Base-by-base conservation (phyloP, 1,140 invertebrate species). In the Drosophila jambulina region DNA sequence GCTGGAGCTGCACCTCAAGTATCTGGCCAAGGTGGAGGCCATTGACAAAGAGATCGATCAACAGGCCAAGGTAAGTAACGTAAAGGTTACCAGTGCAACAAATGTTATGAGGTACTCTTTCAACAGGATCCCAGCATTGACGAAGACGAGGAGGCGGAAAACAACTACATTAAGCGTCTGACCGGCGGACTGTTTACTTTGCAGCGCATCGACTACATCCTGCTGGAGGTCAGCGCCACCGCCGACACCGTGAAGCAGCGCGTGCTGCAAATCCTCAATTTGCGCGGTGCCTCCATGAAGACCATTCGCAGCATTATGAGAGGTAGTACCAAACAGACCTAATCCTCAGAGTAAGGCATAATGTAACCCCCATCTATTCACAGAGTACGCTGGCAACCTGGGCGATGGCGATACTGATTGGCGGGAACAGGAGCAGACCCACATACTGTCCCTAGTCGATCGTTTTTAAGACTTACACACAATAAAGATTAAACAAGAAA, bases 1-100 rank as follows among this genome's bases (percentile, higher is more conserved):
- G 17, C 94, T 99, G 91, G 99, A 99, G 93, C 94, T 99, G 46
- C 98, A 99, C 94, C 98, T 99, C 82, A 99, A 99, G 93, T 99
- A 99, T 93, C 95, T 98, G 80, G 97, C 98, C 84, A 98, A 98
- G 94, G 97, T 99, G 2, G 96, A 98, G 82, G 94, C 95, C 54
- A 95, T 97, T n/a, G 98, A 99, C 93, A 95, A 95, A 48, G 94
- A 95, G 78, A 96, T 97, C 78, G 96, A 96, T 75, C 92, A 94
- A 62, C 94, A 95, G 93, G 94, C 93, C 68, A 87, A 62, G 74
- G 84, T 71, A 29, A 45, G 54, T 40, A 27, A n/a, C 42, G 21
- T 3, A 29, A 25, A 25, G 4, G 21, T 0, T 32, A 8, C 0
- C 9, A 19, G 17, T 12, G 10, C 8, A 25, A 17, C 1, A 12